Evolutionary conservation across 2,888 invertebrate species (phyloP).

Genomic region (Cerastis rubricosa): DNA sequence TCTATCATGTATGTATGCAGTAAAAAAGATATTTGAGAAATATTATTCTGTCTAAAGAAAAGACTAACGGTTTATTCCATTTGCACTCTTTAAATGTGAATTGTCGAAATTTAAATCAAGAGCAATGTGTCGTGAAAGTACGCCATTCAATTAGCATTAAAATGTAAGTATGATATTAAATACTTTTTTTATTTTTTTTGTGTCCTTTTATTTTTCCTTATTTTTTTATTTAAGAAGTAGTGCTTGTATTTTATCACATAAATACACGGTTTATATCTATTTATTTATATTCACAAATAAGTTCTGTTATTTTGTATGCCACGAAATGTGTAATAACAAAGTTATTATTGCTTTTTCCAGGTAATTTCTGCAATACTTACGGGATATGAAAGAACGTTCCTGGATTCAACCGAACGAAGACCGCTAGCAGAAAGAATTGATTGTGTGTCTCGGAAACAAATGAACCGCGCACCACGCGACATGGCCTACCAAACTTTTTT

Average conservation of each 20-base stretch:
- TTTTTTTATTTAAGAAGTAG: background rate
- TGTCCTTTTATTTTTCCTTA: background rate
- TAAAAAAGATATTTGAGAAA: slow-evolving; percentile 24
- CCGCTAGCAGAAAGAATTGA: too few relatives aligned
- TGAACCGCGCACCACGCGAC: background rate
- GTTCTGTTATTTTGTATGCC: background rate
- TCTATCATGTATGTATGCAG: background rate
- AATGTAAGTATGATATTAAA: slow-evolving; percentile 42
- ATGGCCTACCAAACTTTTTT: background rate
- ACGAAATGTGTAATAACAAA: slow-evolving; percentile 2
- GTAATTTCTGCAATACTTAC: background rate
- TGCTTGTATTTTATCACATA: slow-evolving; percentile 1
- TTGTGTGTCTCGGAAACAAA: background rate
- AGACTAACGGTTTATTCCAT: slow-evolving; percentile 5
- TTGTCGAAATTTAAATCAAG: slow-evolving; percentile 8
- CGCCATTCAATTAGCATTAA: slow-evolving; percentile 9
- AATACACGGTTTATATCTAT: background rate
- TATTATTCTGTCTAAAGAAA: slow-evolving; percentile 8
- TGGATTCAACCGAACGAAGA: background rate
- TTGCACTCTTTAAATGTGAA: slow-evolving; percentile 18
- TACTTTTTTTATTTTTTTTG: slow-evolving; percentile 28
- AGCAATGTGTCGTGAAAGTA: slow-evolving; percentile 12
- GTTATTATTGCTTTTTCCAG: slow-evolving; percentile 31
- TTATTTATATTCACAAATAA: slow-evolving; percentile 8
- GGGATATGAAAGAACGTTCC: background rate